phyloP scores from a whole-genome alignment of 2,797 vertebrate genomes.

The Sebastiscus tertius region DNA sequence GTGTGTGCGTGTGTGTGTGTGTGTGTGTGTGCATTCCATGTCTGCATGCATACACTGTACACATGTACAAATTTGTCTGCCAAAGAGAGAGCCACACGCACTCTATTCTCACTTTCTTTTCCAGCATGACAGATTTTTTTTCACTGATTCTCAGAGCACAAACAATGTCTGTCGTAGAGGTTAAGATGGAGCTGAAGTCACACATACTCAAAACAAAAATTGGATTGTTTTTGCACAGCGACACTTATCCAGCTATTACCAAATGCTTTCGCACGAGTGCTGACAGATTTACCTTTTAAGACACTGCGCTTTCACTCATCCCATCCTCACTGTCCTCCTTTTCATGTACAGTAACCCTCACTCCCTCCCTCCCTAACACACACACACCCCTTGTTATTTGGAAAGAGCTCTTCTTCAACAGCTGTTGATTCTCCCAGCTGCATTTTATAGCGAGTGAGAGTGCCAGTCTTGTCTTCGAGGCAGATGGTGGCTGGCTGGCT shows the following conservation, averaged over 20 bases:
- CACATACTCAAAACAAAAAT: conserved; percentile 7
- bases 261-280: conserved; percentile 37
- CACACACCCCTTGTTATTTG: conserved; percentile 53
- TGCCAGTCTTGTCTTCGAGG: conserved; percentile 72
- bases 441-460: conserved; percentile 64
- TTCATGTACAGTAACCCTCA: conserved; percentile 37
- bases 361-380: neutral
- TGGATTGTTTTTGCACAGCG: conserved; percentile 35
- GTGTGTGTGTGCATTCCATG: neutral
- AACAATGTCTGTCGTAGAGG: conserved; percentile 11
- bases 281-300: conserved; percentile 74
- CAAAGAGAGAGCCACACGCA: neutral
- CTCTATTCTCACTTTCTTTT: conserved; percentile 30
- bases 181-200: conserved; percentile 39
- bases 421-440: conserved; percentile 76
- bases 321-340: conserved; percentile 50
- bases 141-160: conserved; percentile 5
- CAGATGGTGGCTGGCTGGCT: conserved; percentile 74
- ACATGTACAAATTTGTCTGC: conserved; percentile 28
- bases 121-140: conserved; percentile 10
- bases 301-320: conserved; percentile 55
- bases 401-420: conserved; percentile 64
- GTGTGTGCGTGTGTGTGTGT: conserved; percentile 14
- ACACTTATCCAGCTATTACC: conserved; percentile 57
- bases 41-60: conserved; percentile 1